Conservation (phyloP, 2,888 invertebrate genomes). For the Nymphalis urticae region DNA sequence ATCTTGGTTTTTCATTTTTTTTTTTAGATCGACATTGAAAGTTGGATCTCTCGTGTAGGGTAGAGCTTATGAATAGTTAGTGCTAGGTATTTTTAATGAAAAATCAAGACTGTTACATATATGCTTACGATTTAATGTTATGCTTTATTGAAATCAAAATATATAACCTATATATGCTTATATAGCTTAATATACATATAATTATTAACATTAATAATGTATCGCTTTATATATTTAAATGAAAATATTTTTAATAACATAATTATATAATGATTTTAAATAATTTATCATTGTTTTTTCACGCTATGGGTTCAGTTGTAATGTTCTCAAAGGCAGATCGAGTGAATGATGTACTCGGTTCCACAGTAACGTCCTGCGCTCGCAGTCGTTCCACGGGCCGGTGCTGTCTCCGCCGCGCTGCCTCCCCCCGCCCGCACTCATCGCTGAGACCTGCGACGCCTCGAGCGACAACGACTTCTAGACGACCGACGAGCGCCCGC, state of each 20-base stretch:
- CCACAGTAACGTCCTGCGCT: constrained; percentile 81
- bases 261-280: not conserved
- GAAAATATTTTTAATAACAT: not conserved
- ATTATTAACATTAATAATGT: not conserved
- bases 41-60: not conserved
- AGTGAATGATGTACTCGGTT: constrained; percentile 8
- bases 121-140: not conserved
- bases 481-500: constrained; percentile 33
- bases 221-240: not conserved
- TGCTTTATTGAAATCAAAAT: too few species aligned
- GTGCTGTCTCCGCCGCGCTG: constrained; percentile 56
- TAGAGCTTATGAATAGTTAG: not conserved
- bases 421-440: constrained; percentile 59
- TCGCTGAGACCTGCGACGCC: constrained; percentile 71
- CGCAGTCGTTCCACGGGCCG: constrained; percentile 84
- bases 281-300: too few species aligned
- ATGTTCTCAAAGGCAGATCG: not conserved
- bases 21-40: not conserved
- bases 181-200: constrained; percentile 15
- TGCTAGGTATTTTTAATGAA: constrained; percentile 23
- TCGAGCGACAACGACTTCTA: constrained; percentile 80
- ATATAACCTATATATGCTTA: too few species aligned
- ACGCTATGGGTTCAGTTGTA: too few species aligned
- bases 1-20: constrained; percentile 37
- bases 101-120: constrained; percentile 32